A percentile compares a stretch with the other conserved stretches of the same genome.
Evolutionary conservation across 2,888 invertebrate species (phyloP).

Genomic region (Philonicus albiceps): DNA sequence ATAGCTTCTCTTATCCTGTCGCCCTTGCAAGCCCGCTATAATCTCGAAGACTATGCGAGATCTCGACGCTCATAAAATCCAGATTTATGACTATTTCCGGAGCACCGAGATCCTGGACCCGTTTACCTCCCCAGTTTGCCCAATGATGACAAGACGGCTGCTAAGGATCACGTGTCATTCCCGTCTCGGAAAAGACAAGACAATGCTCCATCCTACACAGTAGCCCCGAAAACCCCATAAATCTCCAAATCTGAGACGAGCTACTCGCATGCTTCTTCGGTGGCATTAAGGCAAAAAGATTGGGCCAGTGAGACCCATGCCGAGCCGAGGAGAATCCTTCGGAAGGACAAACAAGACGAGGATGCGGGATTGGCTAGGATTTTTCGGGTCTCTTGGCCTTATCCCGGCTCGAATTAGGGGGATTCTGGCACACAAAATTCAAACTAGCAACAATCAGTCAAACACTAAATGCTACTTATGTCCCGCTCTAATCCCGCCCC

Average conservation of each 20-base stretch:
- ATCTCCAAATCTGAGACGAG: neutral
- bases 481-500: neutral
- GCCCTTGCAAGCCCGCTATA: neutral
- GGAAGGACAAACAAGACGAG: neutral
- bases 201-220: neutral
- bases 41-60: neutral
- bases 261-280: neutral
- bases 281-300: neutral
- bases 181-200: neutral
- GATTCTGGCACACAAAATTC: neutral
- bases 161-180: neutral
- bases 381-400: neutral
- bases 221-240: neutral
- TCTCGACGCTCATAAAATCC: conserved; percentile 14
- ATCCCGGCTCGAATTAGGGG: conserved; percentile 8
- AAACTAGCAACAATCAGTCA: conserved; percentile 24
- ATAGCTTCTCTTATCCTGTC: neutral
- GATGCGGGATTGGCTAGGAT: neutral
- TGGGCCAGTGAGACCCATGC: neutral
- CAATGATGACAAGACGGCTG: neutral
- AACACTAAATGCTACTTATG: conserved; percentile 17
- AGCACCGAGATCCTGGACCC: neutral
- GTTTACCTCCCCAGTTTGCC: neutral
- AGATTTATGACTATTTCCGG: conserved; percentile 25
- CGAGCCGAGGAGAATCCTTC: neutral